A percentile compares a stretch with the other conserved stretches of the same genome.
phyloP scores from a whole-genome alignment of 1,140 invertebrate genomes.

The Euura saliciscinereae region DNA sequence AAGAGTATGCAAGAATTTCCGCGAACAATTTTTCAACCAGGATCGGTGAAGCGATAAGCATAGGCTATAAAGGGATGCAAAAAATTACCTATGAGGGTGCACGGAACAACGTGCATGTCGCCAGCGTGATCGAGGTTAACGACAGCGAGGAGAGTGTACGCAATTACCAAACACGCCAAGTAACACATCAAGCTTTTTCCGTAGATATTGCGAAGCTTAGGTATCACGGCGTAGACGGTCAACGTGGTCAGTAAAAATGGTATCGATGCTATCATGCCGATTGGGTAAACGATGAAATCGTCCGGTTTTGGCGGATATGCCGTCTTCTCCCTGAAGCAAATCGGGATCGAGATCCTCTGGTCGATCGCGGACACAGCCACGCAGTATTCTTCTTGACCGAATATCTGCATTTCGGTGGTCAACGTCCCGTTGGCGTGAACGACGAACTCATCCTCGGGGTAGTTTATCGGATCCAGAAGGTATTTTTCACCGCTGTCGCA shows the following conservation, averaged over 20 bases:
- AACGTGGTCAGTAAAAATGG: slow-evolving; percentile 71
- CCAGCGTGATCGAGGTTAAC: slow-evolving; percentile 53
- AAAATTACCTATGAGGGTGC: slow-evolving; percentile 19
- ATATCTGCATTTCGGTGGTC: neutral
- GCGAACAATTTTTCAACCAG: too few relatives aligned
- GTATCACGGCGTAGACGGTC: slow-evolving; percentile 67
- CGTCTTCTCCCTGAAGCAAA: neutral
- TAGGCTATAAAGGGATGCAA: too few relatives aligned
- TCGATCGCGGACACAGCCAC: slow-evolving; percentile 23
- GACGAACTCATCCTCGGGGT: slow-evolving; percentile 25
- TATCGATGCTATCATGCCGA: slow-evolving; percentile 67
- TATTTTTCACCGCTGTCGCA: slow-evolving; percentile 14
- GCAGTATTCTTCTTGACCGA: slow-evolving; percentile 27
- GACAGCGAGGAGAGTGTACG: slow-evolving; percentile 62
- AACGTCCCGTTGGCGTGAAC: slow-evolving; percentile 23
- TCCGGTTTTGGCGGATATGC: neutral
- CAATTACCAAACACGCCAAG: slow-evolving; percentile 62
- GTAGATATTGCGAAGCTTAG: slow-evolving; percentile 69
- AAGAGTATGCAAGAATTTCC: too few relatives aligned
- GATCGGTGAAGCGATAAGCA: too few relatives aligned
- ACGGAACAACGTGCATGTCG: slow-evolving; percentile 1
- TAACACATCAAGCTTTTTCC: slow-evolving; percentile 71
- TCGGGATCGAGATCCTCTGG: neutral
- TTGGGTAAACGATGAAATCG: neutral
- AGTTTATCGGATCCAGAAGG: slow-evolving; percentile 22